A percentile compares a stretch with the other conserved stretches of the same genome.
Conservation (phyloP, 1,140 invertebrate species). For the Stegodyphus dumicola region DNA sequence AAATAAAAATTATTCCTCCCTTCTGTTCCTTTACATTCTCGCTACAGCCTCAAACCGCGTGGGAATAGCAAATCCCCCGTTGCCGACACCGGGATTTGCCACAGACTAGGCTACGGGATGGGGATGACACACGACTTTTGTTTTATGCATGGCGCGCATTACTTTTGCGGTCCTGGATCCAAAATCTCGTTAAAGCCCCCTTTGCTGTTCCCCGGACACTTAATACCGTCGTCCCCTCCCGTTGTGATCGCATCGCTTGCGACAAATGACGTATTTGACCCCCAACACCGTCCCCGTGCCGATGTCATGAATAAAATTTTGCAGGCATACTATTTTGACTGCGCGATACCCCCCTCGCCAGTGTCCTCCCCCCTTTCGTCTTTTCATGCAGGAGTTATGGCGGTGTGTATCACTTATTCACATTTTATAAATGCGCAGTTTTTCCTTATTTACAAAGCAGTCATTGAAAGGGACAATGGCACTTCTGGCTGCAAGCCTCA, state of each 20-base stretch:
- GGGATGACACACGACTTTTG: constrained; percentile 58
- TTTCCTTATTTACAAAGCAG: no score
- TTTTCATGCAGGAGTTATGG: no score
- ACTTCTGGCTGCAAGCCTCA: no score
- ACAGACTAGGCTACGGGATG: neutral
- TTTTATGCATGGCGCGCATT: constrained; percentile 58
- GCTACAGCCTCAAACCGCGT: constrained; percentile 7
- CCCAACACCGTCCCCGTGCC: constrained; percentile 2
- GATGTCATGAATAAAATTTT: constrained; percentile 59
- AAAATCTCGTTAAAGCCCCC: constrained; percentile 48
- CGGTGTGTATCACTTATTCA: no score
- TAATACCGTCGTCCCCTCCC: constrained; percentile 32
- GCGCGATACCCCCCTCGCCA: no score
- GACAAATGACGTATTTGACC: constrained; percentile 60
- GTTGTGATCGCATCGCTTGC: constrained; percentile 50
- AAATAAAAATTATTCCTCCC: neutral
- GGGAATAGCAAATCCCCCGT: constrained; percentile 41
- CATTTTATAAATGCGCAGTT: no score
- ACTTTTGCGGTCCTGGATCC: constrained; percentile 53
- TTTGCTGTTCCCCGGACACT: constrained; percentile 22
- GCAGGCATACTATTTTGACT: constrained; percentile 45
- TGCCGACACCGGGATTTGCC: constrained; percentile 47
- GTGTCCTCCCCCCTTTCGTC: no score
- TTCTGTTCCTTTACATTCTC: neutral
- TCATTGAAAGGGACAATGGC: no score